Evolutionary conservation across 2,113 vertebrate genomes (phyloP).

Genomic region (Sterrhoptilus dennistouni): DNA sequence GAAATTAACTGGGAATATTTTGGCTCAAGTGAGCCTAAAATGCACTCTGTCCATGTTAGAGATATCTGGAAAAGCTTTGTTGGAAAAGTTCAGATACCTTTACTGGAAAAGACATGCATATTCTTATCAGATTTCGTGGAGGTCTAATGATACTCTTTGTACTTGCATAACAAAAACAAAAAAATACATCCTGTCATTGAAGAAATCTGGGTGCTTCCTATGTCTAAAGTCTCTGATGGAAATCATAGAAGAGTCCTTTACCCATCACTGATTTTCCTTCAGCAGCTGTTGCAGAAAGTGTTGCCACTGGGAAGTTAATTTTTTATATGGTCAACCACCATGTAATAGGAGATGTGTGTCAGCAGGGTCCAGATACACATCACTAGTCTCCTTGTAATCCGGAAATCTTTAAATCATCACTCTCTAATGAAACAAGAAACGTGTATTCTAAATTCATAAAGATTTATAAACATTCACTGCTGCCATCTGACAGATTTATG

Average conservation of each 20-base stretch:
- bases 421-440: constrained; percentile 62
- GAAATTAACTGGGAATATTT: neutral
- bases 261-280: constrained; percentile 34
- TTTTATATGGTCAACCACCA: constrained; percentile 23
- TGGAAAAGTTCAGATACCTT: neutral
- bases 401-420: constrained; percentile 56
- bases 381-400: neutral
- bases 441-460: constrained; percentile 47
- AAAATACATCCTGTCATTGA: neutral
- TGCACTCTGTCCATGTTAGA: neutral
- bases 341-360: constrained; percentile 25
- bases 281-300: neutral
- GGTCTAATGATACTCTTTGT: neutral
- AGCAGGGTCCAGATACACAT: constrained; percentile 29
- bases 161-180: neutral
- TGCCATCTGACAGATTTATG: constrained; percentile 37
- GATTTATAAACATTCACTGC: constrained; percentile 46
- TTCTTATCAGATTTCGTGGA: neutral
- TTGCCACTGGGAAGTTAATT: constrained; percentile 37
- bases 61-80: neutral
- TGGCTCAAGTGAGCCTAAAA: neutral
- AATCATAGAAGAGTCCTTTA: constrained; percentile 8
- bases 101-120: neutral
- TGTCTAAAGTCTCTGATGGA: neutral
- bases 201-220: neutral